Conservation (phyloP, 1,140 invertebrate genomes). For the Yoshiicerus persimilis region DNA sequence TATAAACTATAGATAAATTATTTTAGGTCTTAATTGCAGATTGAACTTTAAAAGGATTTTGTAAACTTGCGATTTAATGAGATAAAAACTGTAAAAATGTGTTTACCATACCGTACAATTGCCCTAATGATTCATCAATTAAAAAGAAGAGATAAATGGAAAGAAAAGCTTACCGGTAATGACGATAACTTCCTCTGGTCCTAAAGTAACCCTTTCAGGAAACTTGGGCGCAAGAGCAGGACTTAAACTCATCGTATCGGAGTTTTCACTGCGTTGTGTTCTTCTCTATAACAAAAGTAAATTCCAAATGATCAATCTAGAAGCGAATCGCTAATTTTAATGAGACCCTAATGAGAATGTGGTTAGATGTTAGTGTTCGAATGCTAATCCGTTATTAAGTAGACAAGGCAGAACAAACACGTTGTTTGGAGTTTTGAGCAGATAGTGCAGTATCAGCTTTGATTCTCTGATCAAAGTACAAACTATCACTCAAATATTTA, state of each 20-base stretch:
- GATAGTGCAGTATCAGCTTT: no score
- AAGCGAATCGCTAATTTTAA: not conserved
- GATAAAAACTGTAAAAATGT: no score
- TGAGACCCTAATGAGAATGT: not conserved
- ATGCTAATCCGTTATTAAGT: not conserved
- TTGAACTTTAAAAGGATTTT: no score
- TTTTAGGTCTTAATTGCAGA: no score
- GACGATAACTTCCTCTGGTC: constrained; percentile 42
- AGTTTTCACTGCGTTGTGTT: not conserved
- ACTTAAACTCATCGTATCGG: not conserved
- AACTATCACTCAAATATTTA: no score
- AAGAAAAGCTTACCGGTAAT: constrained; percentile 40
- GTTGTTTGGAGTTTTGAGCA: no score
- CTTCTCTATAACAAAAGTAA: not conserved
- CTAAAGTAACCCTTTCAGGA: constrained; percentile 32
- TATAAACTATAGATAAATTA: no score
- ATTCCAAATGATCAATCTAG: not conserved
- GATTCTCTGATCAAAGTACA: no score
- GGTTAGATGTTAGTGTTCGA: not conserved
- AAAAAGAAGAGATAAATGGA: not conserved
- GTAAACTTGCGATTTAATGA: no score
- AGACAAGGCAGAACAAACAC: no score
- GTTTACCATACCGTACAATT: no score
- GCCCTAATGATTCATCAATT: no score
- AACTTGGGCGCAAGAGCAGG: constrained; percentile 30